Base-by-base conservation (phyloP, 1,140 invertebrate species). In the Laupala kohalensis region DNA sequence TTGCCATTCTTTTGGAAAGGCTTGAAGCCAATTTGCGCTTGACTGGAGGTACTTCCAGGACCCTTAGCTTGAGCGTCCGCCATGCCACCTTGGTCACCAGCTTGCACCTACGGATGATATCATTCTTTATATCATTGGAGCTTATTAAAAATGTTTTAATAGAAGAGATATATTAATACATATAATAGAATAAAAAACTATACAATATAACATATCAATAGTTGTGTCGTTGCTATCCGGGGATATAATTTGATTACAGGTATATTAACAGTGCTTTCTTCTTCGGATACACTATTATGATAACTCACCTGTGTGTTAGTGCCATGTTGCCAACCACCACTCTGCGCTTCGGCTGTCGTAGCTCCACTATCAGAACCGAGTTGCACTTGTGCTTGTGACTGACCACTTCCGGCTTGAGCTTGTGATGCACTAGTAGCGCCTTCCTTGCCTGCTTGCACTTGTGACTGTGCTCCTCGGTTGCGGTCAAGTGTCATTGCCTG, bases 21-120 rank as follows among this genome's bases (percentile, higher is more conserved):
- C 67, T 88, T 87, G 76, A 93, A 93, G 5, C 91, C 91, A 64
- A 93, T 92, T 81, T 93, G 91, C 19, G 92, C 91, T 81, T 93
- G 92, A 30, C 90, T 92, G 2, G 90, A 92, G 0, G 92, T 93
- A 75, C 87, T 89, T 4, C 92, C 92, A 23, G 89, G 89, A 2
- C 91, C 92, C 74, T 88, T 89, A 2, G 91, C 90, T 83, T 93
- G 91, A 1, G 91, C 90, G 80, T 93, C 90, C 6, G 91, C 90
- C 81, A 92, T 85, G 5, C 92, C 92, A 26, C 92, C 91, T 79
- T 89, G 90, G 12, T 86, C 83, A 72, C 89, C 89, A 5, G 90
- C 90, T 83, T 71, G 70, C n/a, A 71, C 70, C 37, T 53, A 19
- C 37, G n/a, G n/a, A n/a, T n/a, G n/a, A n/a, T n/a, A n/a, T n/a